phyloP scores from a whole-genome alignment of 2,888 invertebrate species.

The Seira ritae region DNA sequence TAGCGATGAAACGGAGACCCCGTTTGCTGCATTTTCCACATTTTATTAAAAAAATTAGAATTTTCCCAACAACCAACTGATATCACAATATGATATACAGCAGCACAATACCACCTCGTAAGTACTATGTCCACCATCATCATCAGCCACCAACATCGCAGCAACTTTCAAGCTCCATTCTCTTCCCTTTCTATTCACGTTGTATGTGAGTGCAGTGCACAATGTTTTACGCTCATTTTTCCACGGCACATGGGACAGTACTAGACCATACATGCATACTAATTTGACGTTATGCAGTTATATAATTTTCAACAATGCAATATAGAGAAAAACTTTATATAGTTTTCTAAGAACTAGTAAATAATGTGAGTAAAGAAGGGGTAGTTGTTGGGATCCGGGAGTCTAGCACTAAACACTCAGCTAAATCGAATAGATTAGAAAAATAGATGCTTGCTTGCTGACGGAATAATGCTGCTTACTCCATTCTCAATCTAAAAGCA shows the following conservation, averaged over 20 bases:
- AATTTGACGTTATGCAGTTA: slow-evolving; percentile 7
- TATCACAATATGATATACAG: background rate
- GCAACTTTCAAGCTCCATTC: background rate
- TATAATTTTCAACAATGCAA: slow-evolving; percentile 2
- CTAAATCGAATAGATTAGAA: slow-evolving; percentile 1
- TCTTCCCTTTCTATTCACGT: slow-evolving; percentile 2
- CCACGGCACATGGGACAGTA: slow-evolving; percentile 16
- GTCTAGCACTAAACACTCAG: too few relatives aligned
- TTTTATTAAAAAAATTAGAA: background rate
- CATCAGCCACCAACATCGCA: background rate
- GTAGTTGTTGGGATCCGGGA: slow-evolving; percentile 1
- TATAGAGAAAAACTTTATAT: background rate
- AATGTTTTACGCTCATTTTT: background rate
- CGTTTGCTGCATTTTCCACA: background rate
- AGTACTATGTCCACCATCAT: background rate
- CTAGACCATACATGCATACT: slow-evolving; percentile 16
- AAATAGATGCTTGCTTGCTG: slow-evolving; percentile 1
- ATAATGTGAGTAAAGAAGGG: background rate
- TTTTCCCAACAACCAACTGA: background rate
- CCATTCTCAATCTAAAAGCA: background rate
- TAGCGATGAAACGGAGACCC: too few relatives aligned
- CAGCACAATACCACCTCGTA: too few relatives aligned
- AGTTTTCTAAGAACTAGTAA: background rate
- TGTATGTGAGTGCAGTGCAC: background rate
- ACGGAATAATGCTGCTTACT: background rate